Percentiles rank a stretch among this genome's conserved stretches.
Conservation (phyloP, 2,888 invertebrate species). For the Morpho helenor region DNA sequence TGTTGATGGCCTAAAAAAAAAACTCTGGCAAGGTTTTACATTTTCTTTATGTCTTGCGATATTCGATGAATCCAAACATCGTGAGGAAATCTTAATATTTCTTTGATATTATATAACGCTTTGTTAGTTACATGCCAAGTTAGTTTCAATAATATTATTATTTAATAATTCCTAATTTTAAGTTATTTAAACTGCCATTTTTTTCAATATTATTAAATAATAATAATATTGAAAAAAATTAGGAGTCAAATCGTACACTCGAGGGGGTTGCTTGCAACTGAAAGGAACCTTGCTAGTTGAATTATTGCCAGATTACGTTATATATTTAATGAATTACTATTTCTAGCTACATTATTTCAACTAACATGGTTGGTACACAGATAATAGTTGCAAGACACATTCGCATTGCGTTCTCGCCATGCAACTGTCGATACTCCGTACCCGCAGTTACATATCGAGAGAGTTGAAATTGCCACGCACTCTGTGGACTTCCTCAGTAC, state of each 20-base stretch:
- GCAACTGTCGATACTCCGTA: conserved; percentile 7
- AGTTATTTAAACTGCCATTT: too few relatives aligned
- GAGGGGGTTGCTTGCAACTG: conserved; percentile 15
- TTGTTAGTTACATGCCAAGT: too few relatives aligned
- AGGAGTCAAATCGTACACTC: conserved; percentile 24
- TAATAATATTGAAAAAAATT: too few relatives aligned
- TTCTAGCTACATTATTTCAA: conserved; percentile 13
- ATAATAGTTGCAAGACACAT: conserved; percentile 13
- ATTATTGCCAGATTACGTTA: conserved; percentile 8
- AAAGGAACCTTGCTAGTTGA: conserved; percentile 5
- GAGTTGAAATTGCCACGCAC: conserved; percentile 31
- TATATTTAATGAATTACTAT: not conserved
- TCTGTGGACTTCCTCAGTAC: conserved; percentile 41
- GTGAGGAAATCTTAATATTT: too few relatives aligned
- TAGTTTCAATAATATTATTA: too few relatives aligned
- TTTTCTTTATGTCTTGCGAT: too few relatives aligned
- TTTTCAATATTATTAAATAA: too few relatives aligned
- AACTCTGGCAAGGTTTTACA: too few relatives aligned
- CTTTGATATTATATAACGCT: too few relatives aligned
- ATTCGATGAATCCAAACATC: too few relatives aligned
- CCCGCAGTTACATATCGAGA: conserved; percentile 27
- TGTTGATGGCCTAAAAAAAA: too few relatives aligned
- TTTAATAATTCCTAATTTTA: too few relatives aligned
- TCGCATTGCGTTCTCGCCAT: conserved; percentile 17
- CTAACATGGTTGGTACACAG: conserved; percentile 23